Conservation (phyloP, 2,797 vertebrate species). For the Neoniphon sammara region DNA sequence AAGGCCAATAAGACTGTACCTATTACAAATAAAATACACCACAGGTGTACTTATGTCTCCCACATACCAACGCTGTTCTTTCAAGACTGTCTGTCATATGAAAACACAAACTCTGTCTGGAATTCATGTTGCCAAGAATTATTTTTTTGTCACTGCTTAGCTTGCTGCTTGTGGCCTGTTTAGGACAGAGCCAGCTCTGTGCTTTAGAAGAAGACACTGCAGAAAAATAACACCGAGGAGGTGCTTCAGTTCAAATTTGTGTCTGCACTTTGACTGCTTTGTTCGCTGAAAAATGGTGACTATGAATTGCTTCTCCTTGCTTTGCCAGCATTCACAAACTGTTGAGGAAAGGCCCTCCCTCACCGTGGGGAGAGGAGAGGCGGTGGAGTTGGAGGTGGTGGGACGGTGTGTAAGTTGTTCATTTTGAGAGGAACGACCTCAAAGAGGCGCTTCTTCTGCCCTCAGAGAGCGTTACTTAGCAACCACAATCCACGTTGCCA, state of each 20-base stretch:
- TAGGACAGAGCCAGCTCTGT: slow-evolving; percentile 8
- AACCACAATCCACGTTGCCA: slow-evolving; percentile 69
- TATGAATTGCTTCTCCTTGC: slow-evolving; percentile 44
- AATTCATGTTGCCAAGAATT: slow-evolving; percentile 23
- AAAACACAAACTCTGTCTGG: slow-evolving; percentile 4
- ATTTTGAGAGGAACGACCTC: slow-evolving; percentile 53
- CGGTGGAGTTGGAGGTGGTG: neutral
- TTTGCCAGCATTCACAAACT: slow-evolving; percentile 61
- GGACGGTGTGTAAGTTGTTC: slow-evolving; percentile 24
- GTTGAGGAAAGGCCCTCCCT: slow-evolving; percentile 20
- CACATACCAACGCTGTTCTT: neutral
- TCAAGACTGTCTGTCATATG: slow-evolving; percentile 2
- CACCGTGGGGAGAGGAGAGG: neutral
- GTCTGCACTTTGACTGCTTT: slow-evolving; percentile 8
- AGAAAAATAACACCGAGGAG: slow-evolving; percentile 33
- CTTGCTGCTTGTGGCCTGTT: slow-evolving; percentile 16
- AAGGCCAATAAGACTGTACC: slow-evolving; percentile 1
- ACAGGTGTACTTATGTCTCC: neutral
- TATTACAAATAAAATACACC: slow-evolving; percentile 7
- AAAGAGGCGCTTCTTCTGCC: slow-evolving; percentile 71
- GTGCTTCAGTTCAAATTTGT: slow-evolving; percentile 41
- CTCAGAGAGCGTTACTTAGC: slow-evolving; percentile 71
- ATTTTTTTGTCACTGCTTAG: slow-evolving; percentile 15
- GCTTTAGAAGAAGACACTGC: slow-evolving; percentile 25
- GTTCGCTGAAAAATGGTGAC: slow-evolving; percentile 31